Evolutionary conservation across 2,113 vertebrate species (phyloP).

Genomic region (Thinocorus orbignyianus): DNA sequence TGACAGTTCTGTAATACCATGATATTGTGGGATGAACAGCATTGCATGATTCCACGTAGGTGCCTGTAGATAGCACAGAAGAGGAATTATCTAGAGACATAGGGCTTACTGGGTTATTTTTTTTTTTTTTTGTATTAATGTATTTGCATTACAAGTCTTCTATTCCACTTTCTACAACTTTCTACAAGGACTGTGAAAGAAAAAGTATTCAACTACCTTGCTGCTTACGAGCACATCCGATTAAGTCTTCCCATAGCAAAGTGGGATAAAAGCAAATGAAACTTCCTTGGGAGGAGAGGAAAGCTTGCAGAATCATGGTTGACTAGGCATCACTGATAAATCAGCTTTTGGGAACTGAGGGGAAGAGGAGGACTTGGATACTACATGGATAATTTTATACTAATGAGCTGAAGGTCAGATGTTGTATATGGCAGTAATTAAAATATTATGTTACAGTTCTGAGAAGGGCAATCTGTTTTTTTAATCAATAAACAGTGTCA

Average conservation of each 20-base stretch:
- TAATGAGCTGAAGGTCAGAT: slow-evolving; percentile 64
- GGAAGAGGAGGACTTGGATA: not conserved
- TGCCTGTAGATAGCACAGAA: not conserved
- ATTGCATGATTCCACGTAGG: not conserved
- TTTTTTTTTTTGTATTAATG: not conserved
- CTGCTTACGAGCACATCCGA: accelerated
- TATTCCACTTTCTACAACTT: not conserved
- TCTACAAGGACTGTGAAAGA: not conserved
- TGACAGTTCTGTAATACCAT: too few relatives aligned
- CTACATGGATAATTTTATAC: slow-evolving; percentile 3
- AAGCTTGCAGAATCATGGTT: not conserved
- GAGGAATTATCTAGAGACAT: not conserved
- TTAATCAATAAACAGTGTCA: slow-evolving; percentile 73
- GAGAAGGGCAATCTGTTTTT: slow-evolving; percentile 68
- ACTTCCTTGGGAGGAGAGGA: not conserved
- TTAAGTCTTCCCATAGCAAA: not conserved
- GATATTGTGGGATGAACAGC: not conserved
- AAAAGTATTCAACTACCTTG: not conserved
- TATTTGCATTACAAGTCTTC: not conserved
- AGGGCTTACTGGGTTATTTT: not conserved
- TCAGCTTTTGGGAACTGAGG: not conserved
- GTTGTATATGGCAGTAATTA: slow-evolving; percentile 63
- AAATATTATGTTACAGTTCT: slow-evolving; percentile 68
- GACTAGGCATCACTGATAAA: not conserved
- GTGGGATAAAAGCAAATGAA: not conserved